phyloP scores from a whole-genome alignment of 2,797 vertebrate genomes.

The Gymnopithys bicolor region DNA sequence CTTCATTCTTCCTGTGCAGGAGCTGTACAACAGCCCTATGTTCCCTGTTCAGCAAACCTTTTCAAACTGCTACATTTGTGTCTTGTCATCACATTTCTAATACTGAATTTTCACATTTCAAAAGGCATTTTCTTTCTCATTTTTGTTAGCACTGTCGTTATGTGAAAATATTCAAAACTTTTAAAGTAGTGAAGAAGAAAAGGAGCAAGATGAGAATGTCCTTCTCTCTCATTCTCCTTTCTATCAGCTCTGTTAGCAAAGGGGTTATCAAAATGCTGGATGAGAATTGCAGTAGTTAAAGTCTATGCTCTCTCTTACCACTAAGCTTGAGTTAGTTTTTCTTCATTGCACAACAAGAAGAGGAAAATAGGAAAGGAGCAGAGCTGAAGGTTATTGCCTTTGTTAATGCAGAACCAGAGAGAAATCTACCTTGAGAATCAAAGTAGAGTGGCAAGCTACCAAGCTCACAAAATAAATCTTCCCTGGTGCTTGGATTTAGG shows the following conservation, averaged over 20 bases:
- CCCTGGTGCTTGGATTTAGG: not conserved
- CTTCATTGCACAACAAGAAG: not conserved
- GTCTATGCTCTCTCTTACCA: not conserved
- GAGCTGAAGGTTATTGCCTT: not conserved
- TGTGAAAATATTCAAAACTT: not conserved
- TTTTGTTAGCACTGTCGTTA: not conserved
- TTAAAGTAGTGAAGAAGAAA: not conserved
- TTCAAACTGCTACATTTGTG: slow-evolving; percentile 15
- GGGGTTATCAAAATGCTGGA: not conserved
- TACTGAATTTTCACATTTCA: slow-evolving; percentile 22
- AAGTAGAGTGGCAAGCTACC: not conserved
- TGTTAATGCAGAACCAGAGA: not conserved
- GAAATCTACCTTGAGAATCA: not conserved
- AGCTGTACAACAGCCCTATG: not conserved
- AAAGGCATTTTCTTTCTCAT: not conserved
- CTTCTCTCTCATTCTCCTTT: not conserved
- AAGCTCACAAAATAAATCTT: not conserved
- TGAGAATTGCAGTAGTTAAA: not conserved
- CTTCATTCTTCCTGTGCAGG: slow-evolving; percentile 10
- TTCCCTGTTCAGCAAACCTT: not conserved
- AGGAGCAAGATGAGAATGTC: not conserved
- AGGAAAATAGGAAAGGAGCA: not conserved
- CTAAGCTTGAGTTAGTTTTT: not conserved
- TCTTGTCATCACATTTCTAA: slow-evolving; percentile 37
- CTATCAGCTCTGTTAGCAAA: not conserved